Percentiles rank a stretch among this genome's conserved stretches.
These are phyloP conservation scores for Seriola rivoliana DNA, from an alignment of 2,113 vertebrate genomes.

Conservation along the genomic window DNA sequence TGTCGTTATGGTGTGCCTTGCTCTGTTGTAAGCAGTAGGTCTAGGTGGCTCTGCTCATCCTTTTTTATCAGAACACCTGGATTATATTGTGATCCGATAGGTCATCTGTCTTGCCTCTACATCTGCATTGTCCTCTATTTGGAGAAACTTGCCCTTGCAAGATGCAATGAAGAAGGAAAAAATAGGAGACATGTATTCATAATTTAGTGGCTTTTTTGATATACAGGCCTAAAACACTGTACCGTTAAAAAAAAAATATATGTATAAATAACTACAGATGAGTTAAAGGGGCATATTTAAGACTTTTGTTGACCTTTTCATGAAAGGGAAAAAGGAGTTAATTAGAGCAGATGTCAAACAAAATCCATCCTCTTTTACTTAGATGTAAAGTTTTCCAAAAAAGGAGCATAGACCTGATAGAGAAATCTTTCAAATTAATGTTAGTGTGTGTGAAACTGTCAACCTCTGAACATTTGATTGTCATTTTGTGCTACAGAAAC, in stretches of 20 bases:
- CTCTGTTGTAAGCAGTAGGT: constrained; percentile 42
- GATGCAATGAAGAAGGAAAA: neutral
- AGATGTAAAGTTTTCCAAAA: neutral
- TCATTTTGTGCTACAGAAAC: neutral
- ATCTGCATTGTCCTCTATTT: neutral
- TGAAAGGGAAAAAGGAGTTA: neutral
- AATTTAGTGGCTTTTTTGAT: neutral
- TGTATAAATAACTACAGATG: neutral
- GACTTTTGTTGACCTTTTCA: neutral
- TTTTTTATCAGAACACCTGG: neutral
- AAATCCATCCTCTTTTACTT: neutral
- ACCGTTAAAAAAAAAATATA: neutral
- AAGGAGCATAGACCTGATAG: neutral
- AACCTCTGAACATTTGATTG: neutral
- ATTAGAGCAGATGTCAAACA: constrained; percentile 3
- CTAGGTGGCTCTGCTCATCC: constrained; percentile 26
- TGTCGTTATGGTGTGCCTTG: constrained; percentile 63
- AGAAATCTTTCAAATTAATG: neutral
- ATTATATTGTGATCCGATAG: neutral
- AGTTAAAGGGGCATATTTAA: neutral
- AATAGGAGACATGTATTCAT: neutral
- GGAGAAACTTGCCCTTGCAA: neutral
- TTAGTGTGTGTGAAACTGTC: neutral
- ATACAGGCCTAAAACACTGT: neutral
- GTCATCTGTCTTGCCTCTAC: neutral